Evolutionary conservation across 2,888 invertebrate species (phyloP), one percentile per base, ranked within the genome.

Genomic region (Lordiphosa fenestrarum): DNA sequence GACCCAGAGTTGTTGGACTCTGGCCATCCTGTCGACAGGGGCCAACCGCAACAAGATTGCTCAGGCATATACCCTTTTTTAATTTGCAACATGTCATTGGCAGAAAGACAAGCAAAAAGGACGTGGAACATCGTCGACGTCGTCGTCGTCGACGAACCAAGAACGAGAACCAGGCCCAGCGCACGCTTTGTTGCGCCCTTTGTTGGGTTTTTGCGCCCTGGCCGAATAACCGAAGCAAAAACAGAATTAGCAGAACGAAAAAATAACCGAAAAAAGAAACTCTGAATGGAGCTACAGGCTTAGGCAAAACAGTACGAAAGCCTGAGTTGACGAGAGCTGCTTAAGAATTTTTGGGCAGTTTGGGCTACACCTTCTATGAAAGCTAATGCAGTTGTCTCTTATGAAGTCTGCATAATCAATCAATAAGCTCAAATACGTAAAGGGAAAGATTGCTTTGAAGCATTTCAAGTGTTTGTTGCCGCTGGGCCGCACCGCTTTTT

Each of bases 31-130:
- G 53, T 38, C 33, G 37, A 36, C 56, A 38, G 39, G 41, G 58
- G 64, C 40, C 49, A 61, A 80, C 80, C 85, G 70, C 80, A 80
- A 65, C 80, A 55, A 70, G 80, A 83, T 83, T 85, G 80, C 51
- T 83, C 84, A 72, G 81, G 73, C 73, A 78, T 85, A 80, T 85
- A 80, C 80, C 80, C 85, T 85, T 80, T 80, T 80, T 80, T 80
- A 80, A 85, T 80, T 80, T 80, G 80, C 81, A 85, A 85, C 80
- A 80, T 80, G 85, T 80, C 80, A 80, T 85, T 80, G 85, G 73
- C 80, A 80, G 80, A 78, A 84, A 74, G 80, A 82, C 80, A 74
- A 70, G 76, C 72, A 66, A 83, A 80, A 78, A 70, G 85, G 83
- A 74, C 66, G 55, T 53, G 69, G 46, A 64, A 53, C 76, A 61